Base-by-base conservation (phyloP, 2,113 vertebrate genomes). In the Elephas maximus region DNA sequence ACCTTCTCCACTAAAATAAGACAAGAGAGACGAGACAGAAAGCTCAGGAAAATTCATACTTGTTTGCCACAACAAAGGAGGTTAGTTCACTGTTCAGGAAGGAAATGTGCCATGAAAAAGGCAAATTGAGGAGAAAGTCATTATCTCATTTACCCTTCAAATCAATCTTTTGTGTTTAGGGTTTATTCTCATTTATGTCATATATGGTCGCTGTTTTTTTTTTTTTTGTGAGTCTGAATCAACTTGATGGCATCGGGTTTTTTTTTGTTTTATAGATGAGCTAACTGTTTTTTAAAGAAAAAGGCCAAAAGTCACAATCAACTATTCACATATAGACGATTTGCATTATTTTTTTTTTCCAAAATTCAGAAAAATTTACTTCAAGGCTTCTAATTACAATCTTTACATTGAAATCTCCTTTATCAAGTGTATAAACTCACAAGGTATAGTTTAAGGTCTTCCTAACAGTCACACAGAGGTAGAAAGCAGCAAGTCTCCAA, bases 351-450 rank as follows among this genome's bases (percentile, higher is more conserved):
- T 11, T 76, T 91, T 11, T 76, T 63, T 41, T 24, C 37, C 37
- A 62, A 51, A 30, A 67, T 80, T 77, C 44, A 53, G n/a, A 71
- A 93, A 93, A 78, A 33, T 14, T 71, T 77, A 90, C 41, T 28
- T 44, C 37, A 90, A 71, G 69, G 30, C 17, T 87, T 90, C 69
- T 94, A 90, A 57, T 15, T 53, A 45, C 24, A 90, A 93, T 85
- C 45, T 74, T 91, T 67, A 85, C 3, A 30, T 81, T 60, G 76
- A 95, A 94, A 89, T 81, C 51, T 83, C 33, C 78, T 90, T 78
- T 84, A 93, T 62, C 76, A 86, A 74, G 23, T n/a, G 21, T 74
- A 74, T 53, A 90, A 37, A 37, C 37, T 37, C 37, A 37, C 37
- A 37, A 37, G 37, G 37, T 37, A 37, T 37, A 37, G 44, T 2